Conservation (phyloP, 1,140 invertebrate genomes). For the Pseudachorutes palmiensis region DNA sequence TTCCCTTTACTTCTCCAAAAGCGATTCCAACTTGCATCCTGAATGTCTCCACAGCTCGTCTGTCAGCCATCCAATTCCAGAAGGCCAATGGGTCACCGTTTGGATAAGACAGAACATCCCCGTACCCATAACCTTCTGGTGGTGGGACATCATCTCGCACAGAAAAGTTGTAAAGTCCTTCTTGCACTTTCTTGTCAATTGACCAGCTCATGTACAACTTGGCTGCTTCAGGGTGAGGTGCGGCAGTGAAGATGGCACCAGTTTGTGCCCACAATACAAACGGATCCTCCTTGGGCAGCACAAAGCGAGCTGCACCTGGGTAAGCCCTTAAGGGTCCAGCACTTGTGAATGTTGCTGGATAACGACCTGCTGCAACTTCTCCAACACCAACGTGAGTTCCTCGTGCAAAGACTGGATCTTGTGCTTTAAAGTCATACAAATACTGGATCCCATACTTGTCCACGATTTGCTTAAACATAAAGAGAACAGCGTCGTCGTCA, state of each 20-base stretch:
- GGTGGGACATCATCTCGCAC: conserved; percentile 18
- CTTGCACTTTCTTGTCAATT: conserved; percentile 10
- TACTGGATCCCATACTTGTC: conserved; percentile 26
- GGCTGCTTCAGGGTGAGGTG: conserved; percentile 17
- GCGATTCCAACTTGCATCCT: background rate
- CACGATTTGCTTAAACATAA: conserved; percentile 16
- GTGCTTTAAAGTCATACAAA: conserved; percentile 5
- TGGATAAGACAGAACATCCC: conserved; percentile 14
- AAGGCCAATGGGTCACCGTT: conserved; percentile 21
- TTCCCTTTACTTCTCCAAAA: conserved; percentile 15
- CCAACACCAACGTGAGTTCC: conserved; percentile 14
- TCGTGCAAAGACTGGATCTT: conserved; percentile 18
- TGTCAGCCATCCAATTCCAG: conserved; percentile 13
- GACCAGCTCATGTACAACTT: conserved; percentile 29
- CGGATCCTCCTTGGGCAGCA: conserved; percentile 20
- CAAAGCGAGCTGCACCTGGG: background rate
- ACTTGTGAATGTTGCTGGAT: background rate
- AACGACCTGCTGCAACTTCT: background rate
- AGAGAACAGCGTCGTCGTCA: conserved; percentile 30
- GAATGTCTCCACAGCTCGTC: conserved; percentile 13
- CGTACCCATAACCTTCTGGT: conserved; percentile 2
- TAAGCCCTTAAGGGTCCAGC: background rate
- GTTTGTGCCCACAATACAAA: conserved; percentile 26
- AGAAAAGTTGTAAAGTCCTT: background rate
- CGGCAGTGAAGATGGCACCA: conserved; percentile 21